Conservation (phyloP, 2,113 vertebrate species). For the Bungarus multicinctus region DNA sequence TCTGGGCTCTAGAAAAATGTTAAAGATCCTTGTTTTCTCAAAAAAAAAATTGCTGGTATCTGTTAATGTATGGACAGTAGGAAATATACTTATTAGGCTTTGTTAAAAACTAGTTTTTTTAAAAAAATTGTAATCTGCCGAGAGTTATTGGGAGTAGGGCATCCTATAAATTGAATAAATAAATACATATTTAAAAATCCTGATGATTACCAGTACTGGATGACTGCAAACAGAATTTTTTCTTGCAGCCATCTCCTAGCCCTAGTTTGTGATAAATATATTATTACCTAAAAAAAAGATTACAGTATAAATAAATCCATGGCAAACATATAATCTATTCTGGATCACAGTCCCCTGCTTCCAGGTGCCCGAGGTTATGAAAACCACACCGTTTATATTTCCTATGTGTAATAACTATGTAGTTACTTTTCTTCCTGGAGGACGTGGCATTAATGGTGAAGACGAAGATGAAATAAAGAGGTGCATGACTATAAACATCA, state of each 20-base stretch:
- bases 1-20: slow-evolving; percentile 66
- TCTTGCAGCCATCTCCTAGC: background rate
- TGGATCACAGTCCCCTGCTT: background rate
- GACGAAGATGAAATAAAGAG: background rate
- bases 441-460: background rate
- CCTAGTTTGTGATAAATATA: background rate
- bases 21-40: slow-evolving; percentile 82
- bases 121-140: background rate
- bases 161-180: background rate
- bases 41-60: slow-evolving; percentile 93
- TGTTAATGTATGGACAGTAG: slow-evolving; percentile 92
- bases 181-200: background rate
- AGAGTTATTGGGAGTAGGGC: background rate
- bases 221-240: background rate
- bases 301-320: background rate
- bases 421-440: background rate
- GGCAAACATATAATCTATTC: background rate
- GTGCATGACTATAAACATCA: background rate
- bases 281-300: background rate
- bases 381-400: background rate
- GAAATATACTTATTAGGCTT: slow-evolving; percentile 84
- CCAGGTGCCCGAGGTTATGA: background rate
- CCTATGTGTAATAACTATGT: background rate
- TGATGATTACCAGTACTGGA: background rate
- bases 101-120: slow-evolving; percentile 77